Conservation (phyloP, 2,113 vertebrate genomes). For the Prolemur simus region DNA sequence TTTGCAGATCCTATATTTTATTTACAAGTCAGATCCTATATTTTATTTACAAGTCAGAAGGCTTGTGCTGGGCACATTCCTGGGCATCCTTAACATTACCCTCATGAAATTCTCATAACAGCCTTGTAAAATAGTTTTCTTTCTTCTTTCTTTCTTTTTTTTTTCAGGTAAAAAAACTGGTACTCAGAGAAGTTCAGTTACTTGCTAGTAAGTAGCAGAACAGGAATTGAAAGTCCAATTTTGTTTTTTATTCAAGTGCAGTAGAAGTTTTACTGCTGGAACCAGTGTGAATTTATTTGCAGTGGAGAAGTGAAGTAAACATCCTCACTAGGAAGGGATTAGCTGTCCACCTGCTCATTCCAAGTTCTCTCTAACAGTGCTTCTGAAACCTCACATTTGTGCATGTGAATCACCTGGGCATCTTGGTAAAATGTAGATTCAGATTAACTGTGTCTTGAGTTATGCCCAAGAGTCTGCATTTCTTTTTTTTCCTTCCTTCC, state of each 20-base stretch:
- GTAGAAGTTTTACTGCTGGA: not conserved
- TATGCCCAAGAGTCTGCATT: not conserved
- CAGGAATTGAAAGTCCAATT: not conserved
- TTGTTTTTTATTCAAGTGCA: not conserved
- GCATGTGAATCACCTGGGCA: not conserved
- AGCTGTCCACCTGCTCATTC: constrained; percentile 23
- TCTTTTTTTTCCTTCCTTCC: no score
- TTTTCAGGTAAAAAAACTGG: not conserved
- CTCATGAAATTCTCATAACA: not conserved
- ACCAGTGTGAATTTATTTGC: not conserved
- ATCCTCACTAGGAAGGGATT: constrained; percentile 2
- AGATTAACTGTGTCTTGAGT: not conserved
- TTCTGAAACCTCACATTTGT: not conserved
- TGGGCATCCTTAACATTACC: not conserved
- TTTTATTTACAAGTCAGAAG: not conserved
- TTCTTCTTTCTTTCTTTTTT: not conserved
- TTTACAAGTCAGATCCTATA: not conserved
- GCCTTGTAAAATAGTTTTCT: not conserved
- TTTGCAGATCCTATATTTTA: not conserved
- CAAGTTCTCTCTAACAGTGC: not conserved
- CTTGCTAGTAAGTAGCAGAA: not conserved
- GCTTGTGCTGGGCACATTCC: not conserved
- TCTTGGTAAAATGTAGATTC: not conserved
- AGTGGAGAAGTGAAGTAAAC: constrained; percentile 17
- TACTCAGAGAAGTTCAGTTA: not conserved